Evolutionary conservation across 2,797 vertebrate species (phyloP), one percentile per base, ranked within the genome.

Genomic region (Paguma larvata): DNA sequence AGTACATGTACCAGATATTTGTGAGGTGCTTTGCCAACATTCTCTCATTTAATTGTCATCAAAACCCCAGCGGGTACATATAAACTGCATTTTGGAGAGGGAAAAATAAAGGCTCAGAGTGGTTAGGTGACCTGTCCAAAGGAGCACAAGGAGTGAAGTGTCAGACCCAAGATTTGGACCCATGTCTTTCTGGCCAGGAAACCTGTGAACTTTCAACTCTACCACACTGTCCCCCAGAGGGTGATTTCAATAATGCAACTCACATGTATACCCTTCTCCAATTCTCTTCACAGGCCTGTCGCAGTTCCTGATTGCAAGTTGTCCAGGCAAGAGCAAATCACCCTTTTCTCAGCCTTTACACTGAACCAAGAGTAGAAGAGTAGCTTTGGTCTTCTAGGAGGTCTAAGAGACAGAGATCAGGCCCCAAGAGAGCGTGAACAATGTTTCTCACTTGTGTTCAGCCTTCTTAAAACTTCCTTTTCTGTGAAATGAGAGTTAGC

Each of bases 41-140:
- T 84, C 32, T 97, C 38, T 97, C 25, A 68, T 62, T 90, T 68
- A 68, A 79, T 82, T 90, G 21, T 84, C 56, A 70, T 34, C 72
- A 78, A 84, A 67, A 67, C n/a, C 19, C 41, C 59, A 63, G 1
- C 13, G 79, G 65, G 23, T 27, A 51, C 25, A 18, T 32, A 44
- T n/a, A 90, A 67, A 51, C n/a, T 89, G n/a, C 23, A 78, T 79
- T 89, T 75, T 78, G n/a, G 41, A 53, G 30, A 51, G 23, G 83
- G 23, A 82, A 94, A 92, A 83, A 16, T 80, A 18, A 89, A 68
- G 68, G 8, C 44, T 73, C 32, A 3, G n/a, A 97, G 15, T 85
- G 18, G 73, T 62, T 84, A 87, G 59, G 7, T 65, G 90, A 93
- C 21, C 53, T 80, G 44, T 91, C 38, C 27, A 63, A 85, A 82